Conservation (phyloP, 2,113 vertebrate species). For the Callopanchax toddi region DNA sequence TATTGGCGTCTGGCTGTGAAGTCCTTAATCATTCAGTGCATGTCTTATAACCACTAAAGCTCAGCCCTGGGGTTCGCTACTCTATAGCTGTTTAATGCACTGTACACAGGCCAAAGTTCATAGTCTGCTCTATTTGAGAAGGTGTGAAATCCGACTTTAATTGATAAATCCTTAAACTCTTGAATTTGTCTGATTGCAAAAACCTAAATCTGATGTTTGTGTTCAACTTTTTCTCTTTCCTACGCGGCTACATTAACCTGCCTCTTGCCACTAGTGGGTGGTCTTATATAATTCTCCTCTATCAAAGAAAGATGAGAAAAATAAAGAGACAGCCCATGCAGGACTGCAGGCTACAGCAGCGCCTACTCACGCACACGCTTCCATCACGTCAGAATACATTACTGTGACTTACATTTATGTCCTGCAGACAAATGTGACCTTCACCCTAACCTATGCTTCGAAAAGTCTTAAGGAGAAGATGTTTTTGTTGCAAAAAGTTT, state of each 20-base stretch:
- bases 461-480: background rate
- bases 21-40: too few relatives aligned
- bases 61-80: too few relatives aligned
- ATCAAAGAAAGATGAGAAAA: constrained; percentile 38
- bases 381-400: constrained; percentile 13
- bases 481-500: background rate
- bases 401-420: constrained; percentile 2
- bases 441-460: background rate
- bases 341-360: constrained; percentile 33
- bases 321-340: constrained; percentile 56
- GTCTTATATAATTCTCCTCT: constrained; percentile 56
- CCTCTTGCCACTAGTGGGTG: constrained; percentile 9
- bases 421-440: background rate
- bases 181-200: too few relatives aligned
- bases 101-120: too few relatives aligned
- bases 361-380: background rate
- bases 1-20: too few relatives aligned
- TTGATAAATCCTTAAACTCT: too few relatives aligned
- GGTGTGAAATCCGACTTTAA: too few relatives aligned
- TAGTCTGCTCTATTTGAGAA: too few relatives aligned
- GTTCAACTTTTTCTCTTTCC: background rate
- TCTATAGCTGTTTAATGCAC: too few relatives aligned
- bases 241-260: background rate
- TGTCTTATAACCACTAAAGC: too few relatives aligned
- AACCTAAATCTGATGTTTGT: background rate